These are phyloP conservation scores for Leuciscus idus DNA, from an alignment of 2,113 vertebrate species.

Conservation along the genomic window DNA sequence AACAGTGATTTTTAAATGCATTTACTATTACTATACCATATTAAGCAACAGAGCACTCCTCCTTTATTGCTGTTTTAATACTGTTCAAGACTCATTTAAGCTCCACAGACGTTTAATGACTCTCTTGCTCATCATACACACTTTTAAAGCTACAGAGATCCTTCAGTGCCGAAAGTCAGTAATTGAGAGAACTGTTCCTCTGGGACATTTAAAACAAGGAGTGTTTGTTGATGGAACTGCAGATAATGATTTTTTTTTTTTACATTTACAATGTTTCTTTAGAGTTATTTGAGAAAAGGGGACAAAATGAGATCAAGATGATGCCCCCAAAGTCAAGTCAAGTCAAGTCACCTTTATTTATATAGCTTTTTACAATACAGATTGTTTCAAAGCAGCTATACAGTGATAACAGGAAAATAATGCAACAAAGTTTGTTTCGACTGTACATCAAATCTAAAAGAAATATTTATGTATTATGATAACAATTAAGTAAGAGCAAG, in stretches of 20 bases:
- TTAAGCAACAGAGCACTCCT: slow-evolving; percentile 9
- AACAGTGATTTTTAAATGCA: background rate
- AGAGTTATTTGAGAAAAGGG: background rate
- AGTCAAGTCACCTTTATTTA: too few species aligned
- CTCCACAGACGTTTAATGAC: slow-evolving; percentile 12
- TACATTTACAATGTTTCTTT: background rate
- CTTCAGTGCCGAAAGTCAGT: slow-evolving; percentile 19
- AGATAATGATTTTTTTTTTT: background rate
- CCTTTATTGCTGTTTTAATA: slow-evolving; percentile 28
- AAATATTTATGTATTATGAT: background rate
- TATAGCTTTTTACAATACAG: too few species aligned
- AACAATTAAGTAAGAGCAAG: background rate
- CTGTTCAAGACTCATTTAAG: slow-evolving; percentile 31
- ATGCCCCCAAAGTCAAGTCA: background rate
- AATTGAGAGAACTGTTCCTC: slow-evolving; percentile 22
- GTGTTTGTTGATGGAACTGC: background rate
- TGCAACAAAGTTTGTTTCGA: too few species aligned
- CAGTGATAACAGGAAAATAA: too few species aligned
- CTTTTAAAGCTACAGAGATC: slow-evolving; percentile 19
- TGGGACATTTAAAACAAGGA: slow-evolving; percentile 15
- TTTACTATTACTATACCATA: background rate
- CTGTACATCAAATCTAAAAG: too few species aligned
- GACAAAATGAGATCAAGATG: background rate
- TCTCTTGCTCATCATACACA: slow-evolving; percentile 7
- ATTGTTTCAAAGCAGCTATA: too few species aligned